Base-by-base conservation (phyloP, 2,888 invertebrate genomes). In the Loripinus fragilis region DNA sequence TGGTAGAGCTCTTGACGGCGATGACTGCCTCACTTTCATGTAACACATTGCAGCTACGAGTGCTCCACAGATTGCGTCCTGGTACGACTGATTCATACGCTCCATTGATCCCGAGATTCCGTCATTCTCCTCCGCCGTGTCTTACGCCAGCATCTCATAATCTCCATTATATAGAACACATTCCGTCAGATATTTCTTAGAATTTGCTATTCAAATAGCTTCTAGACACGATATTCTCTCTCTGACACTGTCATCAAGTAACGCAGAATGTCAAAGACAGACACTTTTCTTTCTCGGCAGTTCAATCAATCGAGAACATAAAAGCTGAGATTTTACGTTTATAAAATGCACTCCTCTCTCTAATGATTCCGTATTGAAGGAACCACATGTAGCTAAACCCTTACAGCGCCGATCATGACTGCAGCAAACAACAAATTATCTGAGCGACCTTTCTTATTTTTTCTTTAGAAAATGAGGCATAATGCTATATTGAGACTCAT, bases 1-100 rank as follows among this genome's bases (percentile, higher is more conserved):
- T 35, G 88, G 83, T 50, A 73, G 48, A 65, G 79, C 52, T 33
- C 45, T 50, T 2, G 71, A 48, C 7, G 71, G 67, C 15, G 78
- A 74, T 0, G 78, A 68, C 48, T 87, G 86, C 23, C 45, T 12
- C 3, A 87, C 77, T 74, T 89, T 90, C 84, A 91, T 81, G 75
- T 90, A 91, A 79, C 90, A 90, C 88, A 90, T 87, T 45, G 90
- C 89, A 8, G 91, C 88, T 33, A 91, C 88, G 50, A 90, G 80
- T 25, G 90, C 88, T 25, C 91, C 90, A 79, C 91, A 91, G 41
- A 91, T 86, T 17, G 89, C 89, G 84, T 89, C 88, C 75, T 91
- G 89, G 78, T 89, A 90, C 2, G 89, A 87, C 74, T 89, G 83
- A 55, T 81, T 84, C 50, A 84, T 70, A 20, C 78, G 68, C 70